Conservation (phyloP, 2,888 invertebrate genomes). For the Camponotus fellah region DNA sequence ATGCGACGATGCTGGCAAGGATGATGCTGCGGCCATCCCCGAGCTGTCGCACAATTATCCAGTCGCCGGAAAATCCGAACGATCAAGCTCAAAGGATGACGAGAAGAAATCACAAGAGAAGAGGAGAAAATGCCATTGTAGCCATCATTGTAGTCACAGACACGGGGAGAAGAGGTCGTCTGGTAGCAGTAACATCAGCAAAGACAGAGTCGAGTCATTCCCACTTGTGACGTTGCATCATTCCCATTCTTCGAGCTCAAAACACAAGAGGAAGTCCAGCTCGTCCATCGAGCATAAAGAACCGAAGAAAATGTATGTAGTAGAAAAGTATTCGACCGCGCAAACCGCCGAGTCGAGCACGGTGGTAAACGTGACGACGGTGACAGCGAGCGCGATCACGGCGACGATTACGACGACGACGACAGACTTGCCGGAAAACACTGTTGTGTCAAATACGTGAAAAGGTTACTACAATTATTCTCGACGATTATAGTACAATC, state of each 20-base stretch:
- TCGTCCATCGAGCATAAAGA: slow-evolving; percentile 77
- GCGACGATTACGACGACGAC: slow-evolving; percentile 20
- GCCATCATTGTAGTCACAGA: slow-evolving; percentile 71
- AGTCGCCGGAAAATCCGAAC: slow-evolving; percentile 59
- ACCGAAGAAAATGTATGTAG: slow-evolving; percentile 76
- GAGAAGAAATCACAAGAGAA: slow-evolving; percentile 75
- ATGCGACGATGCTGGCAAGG: slow-evolving; percentile 55
- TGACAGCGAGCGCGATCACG: slow-evolving; percentile 12
- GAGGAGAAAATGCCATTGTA: slow-evolving; percentile 61
- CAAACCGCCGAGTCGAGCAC: slow-evolving; percentile 59
- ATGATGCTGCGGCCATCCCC: slow-evolving; percentile 59
- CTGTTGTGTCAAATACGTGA: slow-evolving; percentile 68
- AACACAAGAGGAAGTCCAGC: slow-evolving; percentile 80
- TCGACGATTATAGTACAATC: slow-evolving; percentile 70
- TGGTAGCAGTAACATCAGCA: slow-evolving; percentile 65
- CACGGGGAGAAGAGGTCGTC: slow-evolving; percentile 75
- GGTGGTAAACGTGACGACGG: slow-evolving; percentile 27
- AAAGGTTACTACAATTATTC: slow-evolving; percentile 64
- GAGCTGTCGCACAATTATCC: slow-evolving; percentile 57
- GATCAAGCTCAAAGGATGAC: slow-evolving; percentile 59
- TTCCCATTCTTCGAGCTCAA: slow-evolving; percentile 78
- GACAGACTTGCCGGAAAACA: slow-evolving; percentile 62
- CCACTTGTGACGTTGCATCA: slow-evolving; percentile 64
- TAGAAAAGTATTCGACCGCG: slow-evolving; percentile 67
- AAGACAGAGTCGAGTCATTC: slow-evolving; percentile 28